These are phyloP conservation scores for Takifugu rubripes DNA, from an alignment of 2,797 vertebrate species.

Conservation along the genomic window DNA sequence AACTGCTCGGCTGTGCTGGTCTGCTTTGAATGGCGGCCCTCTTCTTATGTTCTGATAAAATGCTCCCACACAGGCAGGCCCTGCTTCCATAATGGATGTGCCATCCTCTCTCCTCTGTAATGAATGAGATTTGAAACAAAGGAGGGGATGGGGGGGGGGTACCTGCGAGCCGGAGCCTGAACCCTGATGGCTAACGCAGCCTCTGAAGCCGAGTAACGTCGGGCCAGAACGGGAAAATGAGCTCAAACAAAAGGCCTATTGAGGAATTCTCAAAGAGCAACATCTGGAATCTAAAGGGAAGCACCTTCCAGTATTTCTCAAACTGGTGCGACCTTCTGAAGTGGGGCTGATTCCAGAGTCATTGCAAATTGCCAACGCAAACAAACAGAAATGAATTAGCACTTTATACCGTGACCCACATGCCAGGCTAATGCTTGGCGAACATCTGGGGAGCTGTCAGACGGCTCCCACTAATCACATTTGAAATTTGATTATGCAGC, in stretches of 20 bases:
- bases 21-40: slow-evolving; percentile 60
- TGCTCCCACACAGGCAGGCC: slow-evolving; percentile 65
- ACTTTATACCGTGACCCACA: slow-evolving; percentile 56
- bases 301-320: slow-evolving; percentile 21
- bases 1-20: slow-evolving; percentile 20
- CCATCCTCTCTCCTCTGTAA: slow-evolving; percentile 74
- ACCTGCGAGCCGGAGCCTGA: slow-evolving; percentile 74
- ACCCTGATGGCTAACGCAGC: slow-evolving; percentile 74
- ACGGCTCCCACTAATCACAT: slow-evolving; percentile 74
- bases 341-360: slow-evolving; percentile 25
- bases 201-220: slow-evolving; percentile 64
- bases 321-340: slow-evolving; percentile 22
- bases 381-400: slow-evolving; percentile 67
- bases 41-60: slow-evolving; percentile 71
- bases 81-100: slow-evolving; percentile 71
- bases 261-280: slow-evolving; percentile 49
- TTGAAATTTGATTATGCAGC: slow-evolving; percentile 76
- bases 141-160: slow-evolving; percentile 51
- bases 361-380: slow-evolving; percentile 28
- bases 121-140: slow-evolving; percentile 78
- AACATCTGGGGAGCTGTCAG: slow-evolving; percentile 65
- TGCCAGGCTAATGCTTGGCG: slow-evolving; percentile 31
- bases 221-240: slow-evolving; percentile 67
- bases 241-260: slow-evolving; percentile 66
- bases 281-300: slow-evolving; percentile 26